Conservation (phyloP, 1,140 invertebrate species). For the Dolichoris vasculosae region DNA sequence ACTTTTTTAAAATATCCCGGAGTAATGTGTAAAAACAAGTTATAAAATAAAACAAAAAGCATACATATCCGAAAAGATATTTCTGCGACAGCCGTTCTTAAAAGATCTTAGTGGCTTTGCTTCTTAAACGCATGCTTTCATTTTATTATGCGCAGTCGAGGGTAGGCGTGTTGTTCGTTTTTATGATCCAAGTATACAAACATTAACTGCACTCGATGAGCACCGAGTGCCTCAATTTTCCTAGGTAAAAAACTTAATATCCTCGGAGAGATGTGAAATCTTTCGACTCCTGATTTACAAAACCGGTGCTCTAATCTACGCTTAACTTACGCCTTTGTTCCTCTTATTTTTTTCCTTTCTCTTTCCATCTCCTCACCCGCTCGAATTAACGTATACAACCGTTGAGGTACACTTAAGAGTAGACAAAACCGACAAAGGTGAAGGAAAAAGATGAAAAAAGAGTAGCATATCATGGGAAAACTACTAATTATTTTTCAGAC, state of each 20-base stretch:
- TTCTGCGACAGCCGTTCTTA: background rate
- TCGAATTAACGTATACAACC: too few species aligned
- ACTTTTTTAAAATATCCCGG: too few species aligned
- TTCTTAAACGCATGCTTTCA: background rate
- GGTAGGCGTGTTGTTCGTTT: background rate
- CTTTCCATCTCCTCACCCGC: background rate
- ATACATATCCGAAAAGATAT: background rate
- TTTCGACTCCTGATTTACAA: constrained; percentile 94
- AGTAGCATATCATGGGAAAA: background rate
- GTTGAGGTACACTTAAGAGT: background rate
- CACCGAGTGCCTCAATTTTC: background rate
- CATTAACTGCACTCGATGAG: background rate
- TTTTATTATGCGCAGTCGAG: background rate
- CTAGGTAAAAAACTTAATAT: constrained; percentile 70
- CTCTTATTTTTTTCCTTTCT: constrained; percentile 22
- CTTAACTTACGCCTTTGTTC: background rate
- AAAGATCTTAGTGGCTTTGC: too few species aligned
- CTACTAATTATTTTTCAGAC: constrained; percentile 42
- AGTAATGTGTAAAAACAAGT: too few species aligned
- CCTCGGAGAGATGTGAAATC: constrained; percentile 89
- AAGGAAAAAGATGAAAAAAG: background rate
- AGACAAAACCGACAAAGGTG: background rate
- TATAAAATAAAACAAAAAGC: background rate
- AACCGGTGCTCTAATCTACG: constrained; percentile 95
- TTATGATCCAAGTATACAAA: background rate